phyloP scores from a whole-genome alignment of 2,797 vertebrate species.

The Poeciliopsis paucimaculata region DNA sequence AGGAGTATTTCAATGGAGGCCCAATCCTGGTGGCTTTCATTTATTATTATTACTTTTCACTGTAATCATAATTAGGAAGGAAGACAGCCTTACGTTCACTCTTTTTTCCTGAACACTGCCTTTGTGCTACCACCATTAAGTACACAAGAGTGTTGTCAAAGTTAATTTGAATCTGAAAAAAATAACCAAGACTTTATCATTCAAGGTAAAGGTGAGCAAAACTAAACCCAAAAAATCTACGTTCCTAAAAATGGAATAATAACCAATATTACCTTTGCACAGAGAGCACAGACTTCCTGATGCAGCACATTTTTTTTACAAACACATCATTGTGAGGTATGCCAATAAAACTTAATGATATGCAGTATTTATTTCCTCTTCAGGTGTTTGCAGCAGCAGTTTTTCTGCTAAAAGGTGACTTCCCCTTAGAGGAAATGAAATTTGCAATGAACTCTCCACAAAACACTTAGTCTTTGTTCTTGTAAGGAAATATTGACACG shows the following conservation, averaged over 20 bases:
- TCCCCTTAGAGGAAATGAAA: constrained; percentile 79
- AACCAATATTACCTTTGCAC: not conserved
- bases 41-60: constrained; percentile 65
- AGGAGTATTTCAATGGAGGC: constrained; percentile 50
- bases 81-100: constrained; percentile 70
- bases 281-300: constrained; percentile 34
- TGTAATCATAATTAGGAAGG: constrained; percentile 38
- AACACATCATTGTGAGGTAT: constrained; percentile 52
- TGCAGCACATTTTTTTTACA: constrained; percentile 45
- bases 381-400: constrained; percentile 66
- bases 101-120: constrained; percentile 54
- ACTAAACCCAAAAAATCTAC: constrained; percentile 22
- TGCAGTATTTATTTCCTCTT: constrained; percentile 74
- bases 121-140: constrained; percentile 55
- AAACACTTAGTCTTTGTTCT: constrained; percentile 69
- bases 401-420: constrained; percentile 74
- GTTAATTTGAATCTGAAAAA: constrained; percentile 51
- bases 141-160: constrained; percentile 59
- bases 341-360: constrained; percentile 51
- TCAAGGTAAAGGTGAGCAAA: constrained; percentile 20
- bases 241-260: not conserved
- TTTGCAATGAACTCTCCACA: constrained; percentile 66
- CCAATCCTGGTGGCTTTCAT: constrained; percentile 61
- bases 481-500: constrained; percentile 59
- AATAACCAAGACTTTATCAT: constrained; percentile 43